Evolutionary conservation across 2,797 vertebrate genomes (phyloP).

Genomic region (Peromyscus eremicus): DNA sequence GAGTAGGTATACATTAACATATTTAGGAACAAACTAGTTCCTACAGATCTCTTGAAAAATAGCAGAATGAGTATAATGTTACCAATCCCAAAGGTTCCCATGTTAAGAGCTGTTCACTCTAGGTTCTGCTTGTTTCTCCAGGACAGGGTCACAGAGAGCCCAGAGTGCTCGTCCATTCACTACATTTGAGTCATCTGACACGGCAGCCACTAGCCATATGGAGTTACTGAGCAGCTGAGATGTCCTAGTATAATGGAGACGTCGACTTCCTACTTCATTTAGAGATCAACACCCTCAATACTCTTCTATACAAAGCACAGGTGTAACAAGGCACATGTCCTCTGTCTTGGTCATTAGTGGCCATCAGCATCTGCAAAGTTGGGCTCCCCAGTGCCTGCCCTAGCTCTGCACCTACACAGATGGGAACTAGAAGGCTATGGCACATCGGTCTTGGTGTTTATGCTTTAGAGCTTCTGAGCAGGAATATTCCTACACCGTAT

Average conservation of each 20-base stretch:
- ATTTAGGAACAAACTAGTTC: constrained; percentile 26
- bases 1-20: neutral
- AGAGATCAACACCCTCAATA: neutral
- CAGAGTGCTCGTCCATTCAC: neutral
- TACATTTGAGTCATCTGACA: neutral
- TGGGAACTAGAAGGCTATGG: neutral
- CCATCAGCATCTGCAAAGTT: neutral
- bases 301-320: neutral
- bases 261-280: constrained; percentile 26
- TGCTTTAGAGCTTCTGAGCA: neutral
- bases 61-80: neutral
- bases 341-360: neutral
- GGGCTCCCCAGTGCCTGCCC: accelerated
- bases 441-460: neutral
- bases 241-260: neutral
- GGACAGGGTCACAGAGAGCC: neutral
- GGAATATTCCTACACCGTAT: neutral
- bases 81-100: constrained; percentile 1
- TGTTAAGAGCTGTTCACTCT: neutral
- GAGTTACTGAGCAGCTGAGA: neutral
- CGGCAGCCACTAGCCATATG: neutral
- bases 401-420: neutral
- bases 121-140: neutral
- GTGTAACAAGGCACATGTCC: neutral
- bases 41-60: constrained; percentile 12